Evolutionary conservation across 2,888 invertebrate genomes (phyloP).

Genomic region (Cosmopolites sordidus): DNA sequence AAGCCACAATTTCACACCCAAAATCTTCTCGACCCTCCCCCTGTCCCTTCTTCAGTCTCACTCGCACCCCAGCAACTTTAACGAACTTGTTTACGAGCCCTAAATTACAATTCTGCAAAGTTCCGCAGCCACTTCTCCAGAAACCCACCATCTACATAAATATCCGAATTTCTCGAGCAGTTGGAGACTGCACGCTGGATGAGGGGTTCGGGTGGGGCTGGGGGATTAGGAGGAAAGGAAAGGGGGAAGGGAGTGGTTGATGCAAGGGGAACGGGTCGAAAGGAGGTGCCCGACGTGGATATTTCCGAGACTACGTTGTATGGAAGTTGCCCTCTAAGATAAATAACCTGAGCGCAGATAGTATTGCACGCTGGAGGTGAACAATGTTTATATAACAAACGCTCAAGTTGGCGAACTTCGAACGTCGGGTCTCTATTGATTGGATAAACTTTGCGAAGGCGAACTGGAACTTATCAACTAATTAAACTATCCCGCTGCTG

Average conservation of each 20-base stretch:
- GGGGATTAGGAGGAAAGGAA: not conserved
- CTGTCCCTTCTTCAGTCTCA: too few species aligned
- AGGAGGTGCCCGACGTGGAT: not conserved
- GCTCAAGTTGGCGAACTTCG: conserved; percentile 45
- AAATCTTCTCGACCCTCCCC: too few species aligned
- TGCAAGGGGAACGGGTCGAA: not conserved
- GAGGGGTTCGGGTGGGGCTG: conserved; percentile 9
- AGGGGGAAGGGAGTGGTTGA: not conserved
- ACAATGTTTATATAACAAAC: conserved; percentile 49
- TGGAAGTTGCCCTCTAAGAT: conserved; percentile 33
- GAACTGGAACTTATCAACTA: conserved; percentile 2
- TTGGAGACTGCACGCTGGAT: conserved; percentile 22
- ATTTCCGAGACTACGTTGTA: conserved; percentile 1
- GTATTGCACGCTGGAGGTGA: conserved; percentile 43
- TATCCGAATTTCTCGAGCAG: conserved; percentile 29
- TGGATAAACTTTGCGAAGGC: not conserved
- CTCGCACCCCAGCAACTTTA: conserved; percentile 4
- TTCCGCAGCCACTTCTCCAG: conserved; percentile 1
- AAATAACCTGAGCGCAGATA: conserved; percentile 41
- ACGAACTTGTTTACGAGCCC: conserved; percentile 25
- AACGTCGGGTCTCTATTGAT: conserved; percentile 28
- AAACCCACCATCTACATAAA: conserved; percentile 25
- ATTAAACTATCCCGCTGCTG: not conserved
- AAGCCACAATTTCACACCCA: too few species aligned
- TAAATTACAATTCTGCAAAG: conserved; percentile 24